These are phyloP conservation scores for Misgurnus mizolepis DNA, from an alignment of 2,113 vertebrate genomes.

Conservation along the genomic window DNA sequence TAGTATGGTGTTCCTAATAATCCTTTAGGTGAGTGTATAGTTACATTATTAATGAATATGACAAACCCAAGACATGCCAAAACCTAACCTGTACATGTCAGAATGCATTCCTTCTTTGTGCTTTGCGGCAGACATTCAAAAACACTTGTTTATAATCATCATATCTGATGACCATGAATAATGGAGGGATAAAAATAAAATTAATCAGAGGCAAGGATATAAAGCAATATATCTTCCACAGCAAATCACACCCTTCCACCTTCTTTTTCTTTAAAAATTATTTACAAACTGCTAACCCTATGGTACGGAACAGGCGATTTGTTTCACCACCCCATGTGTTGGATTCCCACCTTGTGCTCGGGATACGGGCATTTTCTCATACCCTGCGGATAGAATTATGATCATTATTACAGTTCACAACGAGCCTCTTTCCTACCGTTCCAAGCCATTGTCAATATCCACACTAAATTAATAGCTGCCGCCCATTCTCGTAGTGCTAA, in stretches of 20 bases:
- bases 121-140: no score
- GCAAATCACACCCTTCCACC: neutral
- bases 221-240: no score
- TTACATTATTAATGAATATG: no score
- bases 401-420: slow-evolving; percentile 40
- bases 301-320: slow-evolving; percentile 24
- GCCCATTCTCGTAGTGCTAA: slow-evolving; percentile 38
- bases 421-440: neutral
- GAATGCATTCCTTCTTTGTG: no score
- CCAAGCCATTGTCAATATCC: slow-evolving; percentile 40
- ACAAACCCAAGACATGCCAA: no score
- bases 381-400: slow-evolving; percentile 47
- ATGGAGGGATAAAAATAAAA: no score
- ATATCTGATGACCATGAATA: no score
- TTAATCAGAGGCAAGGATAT: no score
- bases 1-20: no score
- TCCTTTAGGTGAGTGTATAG: no score
- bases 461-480: slow-evolving; percentile 46
- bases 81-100: no score
- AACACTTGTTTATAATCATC: no score
- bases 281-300: slow-evolving; percentile 38
- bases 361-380: slow-evolving; percentile 11
- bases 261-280: slow-evolving; percentile 8
- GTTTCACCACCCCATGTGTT: slow-evolving; percentile 41
- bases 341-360: slow-evolving; percentile 29